Conservation (phyloP, 2,888 invertebrate species). For the Endomychus coccineus region DNA sequence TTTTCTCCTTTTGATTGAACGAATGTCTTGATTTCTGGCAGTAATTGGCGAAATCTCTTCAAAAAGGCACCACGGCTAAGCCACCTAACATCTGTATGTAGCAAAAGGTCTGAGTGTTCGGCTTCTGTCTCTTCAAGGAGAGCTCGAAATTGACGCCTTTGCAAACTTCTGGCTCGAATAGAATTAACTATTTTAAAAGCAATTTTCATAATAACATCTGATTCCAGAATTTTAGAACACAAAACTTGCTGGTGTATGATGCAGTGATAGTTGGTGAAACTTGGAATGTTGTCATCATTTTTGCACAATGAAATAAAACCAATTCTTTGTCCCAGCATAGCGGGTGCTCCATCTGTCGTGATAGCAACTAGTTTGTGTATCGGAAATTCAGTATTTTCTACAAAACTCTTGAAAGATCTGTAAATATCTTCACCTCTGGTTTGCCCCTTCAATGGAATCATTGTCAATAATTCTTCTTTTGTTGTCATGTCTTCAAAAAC, state of each 20-base stretch:
- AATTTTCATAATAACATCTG: conserved; percentile 10
- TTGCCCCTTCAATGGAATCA: conserved; percentile 21
- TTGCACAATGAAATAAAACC: too few species aligned
- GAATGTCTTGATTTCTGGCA: conserved; percentile 10
- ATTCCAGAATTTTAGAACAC: conserved; percentile 18
- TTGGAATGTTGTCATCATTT: too few species aligned
- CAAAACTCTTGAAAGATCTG: conserved; percentile 20
- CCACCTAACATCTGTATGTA: conserved; percentile 14
- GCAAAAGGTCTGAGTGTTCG: conserved; percentile 5
- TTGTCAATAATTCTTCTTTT: conserved; percentile 21
- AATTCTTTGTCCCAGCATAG: too few species aligned
- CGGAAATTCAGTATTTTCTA: conserved; percentile 17
- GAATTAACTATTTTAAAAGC: conserved; percentile 13
- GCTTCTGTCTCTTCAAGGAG: too few species aligned
- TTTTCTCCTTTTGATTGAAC: conserved; percentile 7
- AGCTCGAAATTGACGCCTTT: too few species aligned
- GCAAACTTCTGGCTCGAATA: conserved; percentile 13
- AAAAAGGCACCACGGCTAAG: not conserved
- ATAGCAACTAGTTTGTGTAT: conserved; percentile 22
- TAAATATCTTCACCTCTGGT: conserved; percentile 23
- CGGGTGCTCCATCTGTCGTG: conserved; percentile 25
- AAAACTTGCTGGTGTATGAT: conserved; percentile 20
- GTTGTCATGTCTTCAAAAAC: conserved; percentile 25
- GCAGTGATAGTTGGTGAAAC: too few species aligned
- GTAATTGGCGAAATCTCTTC: conserved; percentile 1